Evolutionary conservation across 37 sponge, comb jelly and placozoan species (phyloP).

Genomic region (Sycon ciliatum): DNA sequence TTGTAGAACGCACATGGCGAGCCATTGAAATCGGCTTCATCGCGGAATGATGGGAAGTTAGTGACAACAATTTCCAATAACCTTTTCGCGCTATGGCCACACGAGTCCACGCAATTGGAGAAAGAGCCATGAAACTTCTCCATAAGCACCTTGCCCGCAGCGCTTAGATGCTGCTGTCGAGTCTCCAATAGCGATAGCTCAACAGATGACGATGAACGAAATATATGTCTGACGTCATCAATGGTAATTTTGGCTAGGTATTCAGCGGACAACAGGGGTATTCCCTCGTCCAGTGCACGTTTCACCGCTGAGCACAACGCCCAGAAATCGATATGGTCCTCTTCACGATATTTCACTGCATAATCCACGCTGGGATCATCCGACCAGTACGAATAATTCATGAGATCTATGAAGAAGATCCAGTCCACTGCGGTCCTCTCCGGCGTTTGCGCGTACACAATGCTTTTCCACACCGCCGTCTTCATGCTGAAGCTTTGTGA

Average conservation of each 20-base stretch:
- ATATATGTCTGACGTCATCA: constrained; percentile 44
- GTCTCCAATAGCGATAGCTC: constrained; percentile 52
- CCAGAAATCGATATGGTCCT: constrained; percentile 55
- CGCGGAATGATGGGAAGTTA: constrained; percentile 60
- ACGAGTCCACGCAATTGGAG: constrained; percentile 28
- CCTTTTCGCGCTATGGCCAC: constrained; percentile 50
- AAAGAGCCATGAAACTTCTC: constrained; percentile 49
- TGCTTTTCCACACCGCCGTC: no score
- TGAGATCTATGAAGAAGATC: constrained; percentile 63
- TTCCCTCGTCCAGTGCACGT: constrained; percentile 55
- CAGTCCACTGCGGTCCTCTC: no score
- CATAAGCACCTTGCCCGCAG: constrained; percentile 48
- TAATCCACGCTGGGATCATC: constrained; percentile 42
- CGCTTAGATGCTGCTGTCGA: constrained; percentile 41
- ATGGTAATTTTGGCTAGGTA: constrained; percentile 44
- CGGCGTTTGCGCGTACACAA: no score
- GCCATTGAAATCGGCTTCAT: constrained; percentile 54
- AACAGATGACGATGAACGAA: constrained; percentile 47
- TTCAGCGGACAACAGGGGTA: constrained; percentile 49
- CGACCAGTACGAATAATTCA: constrained; percentile 92
- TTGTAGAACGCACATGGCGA: constrained; percentile 71
- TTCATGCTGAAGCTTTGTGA: no score
- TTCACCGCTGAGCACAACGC: constrained; percentile 58
- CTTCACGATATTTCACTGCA: constrained; percentile 39
- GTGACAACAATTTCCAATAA: constrained; percentile 45